Percentiles rank a stretch among this genome's conserved stretches.
These are phyloP conservation scores for Rallus crepitans DNA, from an alignment of 2,797 vertebrate species.

Conservation along the genomic window DNA sequence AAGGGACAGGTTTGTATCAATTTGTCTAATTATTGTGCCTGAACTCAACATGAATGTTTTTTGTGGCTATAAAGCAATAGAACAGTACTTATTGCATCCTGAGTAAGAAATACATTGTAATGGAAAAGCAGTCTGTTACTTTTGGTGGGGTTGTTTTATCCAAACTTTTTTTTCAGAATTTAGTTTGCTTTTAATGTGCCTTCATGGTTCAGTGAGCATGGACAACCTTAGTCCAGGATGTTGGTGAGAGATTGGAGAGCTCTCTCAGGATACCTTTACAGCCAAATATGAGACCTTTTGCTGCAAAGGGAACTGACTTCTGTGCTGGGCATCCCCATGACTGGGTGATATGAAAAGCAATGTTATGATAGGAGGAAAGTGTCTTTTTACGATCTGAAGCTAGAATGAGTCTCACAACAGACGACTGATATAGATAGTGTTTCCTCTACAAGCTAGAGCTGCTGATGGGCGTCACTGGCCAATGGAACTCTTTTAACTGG, in stretches of 20 bases:
- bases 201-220: conserved; percentile 22
- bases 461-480: neutral
- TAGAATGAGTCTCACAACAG: neutral
- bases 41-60: neutral
- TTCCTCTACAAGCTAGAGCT: neutral
- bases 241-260: neutral
- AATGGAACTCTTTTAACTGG: neutral
- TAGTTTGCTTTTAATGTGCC: conserved; percentile 12
- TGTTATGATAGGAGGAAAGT: neutral
- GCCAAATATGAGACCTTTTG: neutral
- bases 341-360: neutral
- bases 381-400: neutral
- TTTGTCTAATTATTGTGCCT: neutral
- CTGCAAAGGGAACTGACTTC: neutral
- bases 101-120: neutral
- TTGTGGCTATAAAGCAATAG: neutral
- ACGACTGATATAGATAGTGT: neutral
- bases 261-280: neutral
- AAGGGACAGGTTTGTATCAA: neutral
- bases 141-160: neutral
- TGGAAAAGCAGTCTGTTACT: neutral
- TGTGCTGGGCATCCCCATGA: neutral
- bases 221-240: neutral
- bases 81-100: neutral
- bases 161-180: neutral